Percentiles rank a stretch among this genome's conserved stretches.
Conservation (phyloP, 2,888 invertebrate species). For the Mesorhabditis belari region DNA sequence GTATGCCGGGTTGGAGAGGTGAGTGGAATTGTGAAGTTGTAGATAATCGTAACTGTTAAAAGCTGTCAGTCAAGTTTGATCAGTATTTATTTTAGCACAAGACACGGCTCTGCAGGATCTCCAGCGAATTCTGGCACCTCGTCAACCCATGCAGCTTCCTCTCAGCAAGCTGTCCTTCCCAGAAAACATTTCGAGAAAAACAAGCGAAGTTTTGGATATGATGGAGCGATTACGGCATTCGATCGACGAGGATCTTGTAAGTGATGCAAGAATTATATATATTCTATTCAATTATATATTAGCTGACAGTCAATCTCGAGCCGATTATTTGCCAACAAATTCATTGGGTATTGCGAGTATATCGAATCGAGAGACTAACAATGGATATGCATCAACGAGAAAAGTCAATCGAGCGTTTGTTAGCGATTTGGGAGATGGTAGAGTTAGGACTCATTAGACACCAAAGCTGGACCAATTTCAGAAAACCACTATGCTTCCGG, state of each 20-base stretch:
- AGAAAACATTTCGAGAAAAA: not conserved
- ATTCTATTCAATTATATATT: not conserved
- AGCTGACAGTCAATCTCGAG: not conserved
- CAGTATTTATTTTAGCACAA: not conserved
- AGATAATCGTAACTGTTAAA: too few species aligned
- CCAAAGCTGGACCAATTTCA: not conserved
- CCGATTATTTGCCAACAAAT: not conserved
- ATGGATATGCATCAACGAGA: not conserved
- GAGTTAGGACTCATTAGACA: not conserved
- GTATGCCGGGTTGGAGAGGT: not conserved
- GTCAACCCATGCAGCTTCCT: not conserved
- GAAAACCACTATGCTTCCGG: not conserved
- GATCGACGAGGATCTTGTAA: not conserved
- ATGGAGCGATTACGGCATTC: not conserved
- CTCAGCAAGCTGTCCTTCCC: not conserved
- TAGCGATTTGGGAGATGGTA: too few species aligned
- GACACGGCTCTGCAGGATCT: not conserved
- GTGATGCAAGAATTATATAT: not conserved
- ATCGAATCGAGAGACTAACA: not conserved
- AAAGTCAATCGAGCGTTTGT: not conserved
- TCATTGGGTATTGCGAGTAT: too few species aligned
- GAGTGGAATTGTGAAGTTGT: not conserved
- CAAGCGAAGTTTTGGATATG: not conserved
- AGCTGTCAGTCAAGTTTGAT: too few species aligned
- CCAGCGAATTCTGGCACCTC: not conserved